Evolutionary conservation across 2,888 invertebrate genomes (phyloP).

Genomic region (Allacma fusca): DNA sequence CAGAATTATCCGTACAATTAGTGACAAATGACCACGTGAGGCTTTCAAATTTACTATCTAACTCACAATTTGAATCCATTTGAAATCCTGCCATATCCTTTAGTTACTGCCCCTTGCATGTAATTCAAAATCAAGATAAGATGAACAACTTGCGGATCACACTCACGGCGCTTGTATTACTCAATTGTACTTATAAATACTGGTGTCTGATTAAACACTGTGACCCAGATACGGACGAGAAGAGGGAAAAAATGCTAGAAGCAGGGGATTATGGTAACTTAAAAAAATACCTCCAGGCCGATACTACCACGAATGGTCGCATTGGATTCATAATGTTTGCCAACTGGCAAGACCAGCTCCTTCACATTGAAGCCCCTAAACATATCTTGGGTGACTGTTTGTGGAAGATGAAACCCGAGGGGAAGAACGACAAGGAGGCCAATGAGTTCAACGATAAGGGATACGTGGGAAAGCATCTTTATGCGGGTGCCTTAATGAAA

Average conservation of each 20-base stretch:
- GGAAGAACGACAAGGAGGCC: not conserved
- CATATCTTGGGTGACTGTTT: not conserved
- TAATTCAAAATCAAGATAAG: not conserved
- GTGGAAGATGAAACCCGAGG: slow-evolving; percentile 28
- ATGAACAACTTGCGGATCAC: not conserved
- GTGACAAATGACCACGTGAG: too few relatives aligned
- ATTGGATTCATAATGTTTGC: not conserved
- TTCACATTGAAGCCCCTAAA: slow-evolving; percentile 7
- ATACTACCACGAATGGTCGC: not conserved
- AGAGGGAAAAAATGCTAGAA: not conserved
- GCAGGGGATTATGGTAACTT: too few relatives aligned
- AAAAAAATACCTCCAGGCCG: not conserved
- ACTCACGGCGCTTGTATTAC: not conserved
- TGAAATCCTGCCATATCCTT: too few relatives aligned
- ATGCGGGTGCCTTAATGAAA: not conserved
- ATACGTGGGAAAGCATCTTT: not conserved
- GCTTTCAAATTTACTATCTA: too few relatives aligned
- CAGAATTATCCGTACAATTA: too few relatives aligned
- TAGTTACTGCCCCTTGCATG: too few relatives aligned
- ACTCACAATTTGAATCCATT: too few relatives aligned
- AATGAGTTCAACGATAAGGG: slow-evolving; percentile 25
- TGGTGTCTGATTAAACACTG: slow-evolving; percentile 7
- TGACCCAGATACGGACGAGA: slow-evolving; percentile 16
- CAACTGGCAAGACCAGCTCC: slow-evolving; percentile 30
- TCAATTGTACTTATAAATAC: not conserved